These are phyloP conservation scores for Natrix natrix DNA, from an alignment of 2,797 vertebrate species.

Conservation along the genomic window DNA sequence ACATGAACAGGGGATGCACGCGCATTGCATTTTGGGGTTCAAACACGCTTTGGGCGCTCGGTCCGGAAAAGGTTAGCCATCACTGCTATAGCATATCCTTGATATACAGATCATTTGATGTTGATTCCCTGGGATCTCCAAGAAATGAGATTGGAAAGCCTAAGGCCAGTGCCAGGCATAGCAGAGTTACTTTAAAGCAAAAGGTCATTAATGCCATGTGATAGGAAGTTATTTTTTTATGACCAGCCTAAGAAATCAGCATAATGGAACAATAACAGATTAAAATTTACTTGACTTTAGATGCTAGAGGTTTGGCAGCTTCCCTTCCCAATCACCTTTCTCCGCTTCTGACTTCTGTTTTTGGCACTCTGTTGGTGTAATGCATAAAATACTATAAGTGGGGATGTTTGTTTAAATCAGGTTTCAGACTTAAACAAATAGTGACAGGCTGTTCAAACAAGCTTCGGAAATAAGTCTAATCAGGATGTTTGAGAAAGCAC, in stretches of 20 bases:
- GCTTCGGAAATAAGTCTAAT: conserved; percentile 78
- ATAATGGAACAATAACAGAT: conserved; percentile 12
- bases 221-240: neutral
- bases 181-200: neutral
- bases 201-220: neutral
- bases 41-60: too few relatives aligned
- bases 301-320: neutral
- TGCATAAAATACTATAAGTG: conserved; percentile 67
- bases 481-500: conserved; percentile 78
- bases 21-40: too few relatives aligned
- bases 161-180: neutral
- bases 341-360: neutral
- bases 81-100: neutral
- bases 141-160: neutral
- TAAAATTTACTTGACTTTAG: conserved; percentile 50
- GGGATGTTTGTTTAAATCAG: conserved; percentile 74
- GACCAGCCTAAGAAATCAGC: neutral
- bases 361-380: conserved; percentile 54
- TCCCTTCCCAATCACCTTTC: conserved; percentile 18
- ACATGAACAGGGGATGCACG: too few relatives aligned
- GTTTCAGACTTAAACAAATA: conserved; percentile 77
- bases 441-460: conserved; percentile 81
- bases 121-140: neutral
- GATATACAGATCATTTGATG: neutral
- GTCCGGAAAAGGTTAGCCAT: too few relatives aligned